Evolutionary conservation across 2,113 vertebrate species (phyloP), one percentile per base, ranked within the genome.

Genomic region (Sphaerodactylus townsendi): DNA sequence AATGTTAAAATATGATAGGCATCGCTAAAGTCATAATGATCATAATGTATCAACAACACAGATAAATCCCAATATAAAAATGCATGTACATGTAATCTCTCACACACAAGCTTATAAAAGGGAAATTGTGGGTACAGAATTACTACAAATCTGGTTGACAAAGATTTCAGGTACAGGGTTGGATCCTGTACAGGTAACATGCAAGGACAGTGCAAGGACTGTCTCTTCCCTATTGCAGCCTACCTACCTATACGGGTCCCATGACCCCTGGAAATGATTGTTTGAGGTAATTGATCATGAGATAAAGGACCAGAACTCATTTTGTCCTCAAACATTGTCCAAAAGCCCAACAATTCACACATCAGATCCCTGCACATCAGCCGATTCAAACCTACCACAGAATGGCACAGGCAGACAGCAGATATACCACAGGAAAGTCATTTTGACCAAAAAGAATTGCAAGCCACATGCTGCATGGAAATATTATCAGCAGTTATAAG

Each of bases 1-100:
- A 17, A 14, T 30, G 72, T 39, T 56, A 87, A 92, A 91, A 82
- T 37, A 77, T 30, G 33, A 64, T 79, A 77, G 77, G 15, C 15
- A 77, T 1, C 64, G 69, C 74, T 83, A 1, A 2, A 28, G 0
- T 59, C 19, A n/a, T 59, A 4, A 59, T 28, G 8, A 25, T 62
- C 59, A 62, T 62, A 25, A 1, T 28, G 4, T 39, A 53, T 77
- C 75, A 76, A 62, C 8, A 87, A 10, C 13, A 1, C 33, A 48
- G 30, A 11, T 2, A 30, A 68, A 59, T n/a, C 30, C 44, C 48
- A 84, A 44, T 56, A 59, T 44, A 68, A 28, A 39, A 53, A 37
- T 50, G 23, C 13, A 73, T 25, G 41, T 35, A 37, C n/a, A 28
- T 13, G 25, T 72, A 48, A 8, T 46, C 33, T 64, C 10, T 59